These are phyloP conservation scores for Ypsolopha scabrella DNA, from an alignment of 2,888 invertebrate genomes.

Conservation along the genomic window DNA sequence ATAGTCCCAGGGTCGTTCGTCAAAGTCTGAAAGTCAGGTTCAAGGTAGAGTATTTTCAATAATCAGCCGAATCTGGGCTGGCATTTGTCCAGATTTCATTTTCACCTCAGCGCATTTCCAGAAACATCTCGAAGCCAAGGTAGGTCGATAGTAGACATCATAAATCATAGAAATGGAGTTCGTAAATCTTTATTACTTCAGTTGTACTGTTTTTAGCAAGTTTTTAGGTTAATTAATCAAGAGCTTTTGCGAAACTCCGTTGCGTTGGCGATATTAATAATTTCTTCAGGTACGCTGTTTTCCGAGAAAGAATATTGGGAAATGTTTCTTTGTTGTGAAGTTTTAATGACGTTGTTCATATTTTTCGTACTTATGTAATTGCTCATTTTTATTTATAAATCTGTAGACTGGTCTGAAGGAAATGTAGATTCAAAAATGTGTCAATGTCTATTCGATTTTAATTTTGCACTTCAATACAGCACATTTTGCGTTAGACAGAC, in stretches of 20 bases:
- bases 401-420: too few species aligned
- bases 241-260: not conserved
- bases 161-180: not conserved
- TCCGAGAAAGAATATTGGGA: too few species aligned
- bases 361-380: too few species aligned
- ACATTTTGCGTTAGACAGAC: too few species aligned
- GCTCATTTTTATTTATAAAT: too few species aligned
- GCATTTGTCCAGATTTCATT: constrained; percentile 38
- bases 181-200: not conserved
- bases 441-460: too few species aligned
- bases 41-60: constrained; percentile 47
- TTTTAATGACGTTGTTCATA: too few species aligned
- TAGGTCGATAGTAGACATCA: not conserved
- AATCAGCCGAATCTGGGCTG: constrained; percentile 26
- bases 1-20: not conserved
- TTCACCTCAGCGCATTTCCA: constrained; percentile 14
- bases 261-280: not conserved
- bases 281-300: too few species aligned
- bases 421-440: too few species aligned
- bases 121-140: not conserved
- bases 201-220: not conserved
- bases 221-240: not conserved
- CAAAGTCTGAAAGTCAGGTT: constrained; percentile 31
- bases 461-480: too few species aligned
- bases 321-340: too few species aligned